These are phyloP conservation scores for Pongo abelii DNA, from an alignment of 2,113 vertebrate genomes.

Conservation along the genomic window DNA sequence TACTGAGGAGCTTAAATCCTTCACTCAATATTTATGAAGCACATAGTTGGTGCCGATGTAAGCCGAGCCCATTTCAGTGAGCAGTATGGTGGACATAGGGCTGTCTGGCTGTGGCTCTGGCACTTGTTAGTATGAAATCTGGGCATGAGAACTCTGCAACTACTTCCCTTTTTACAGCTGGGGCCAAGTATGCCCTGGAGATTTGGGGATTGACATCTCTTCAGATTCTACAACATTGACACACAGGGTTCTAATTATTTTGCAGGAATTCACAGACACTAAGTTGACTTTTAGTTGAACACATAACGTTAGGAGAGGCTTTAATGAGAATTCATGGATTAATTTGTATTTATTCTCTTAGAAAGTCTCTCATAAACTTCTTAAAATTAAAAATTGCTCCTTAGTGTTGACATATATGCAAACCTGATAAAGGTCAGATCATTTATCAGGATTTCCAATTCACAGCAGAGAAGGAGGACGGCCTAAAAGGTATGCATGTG, in stretches of 20 bases:
- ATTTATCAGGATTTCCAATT: neutral
- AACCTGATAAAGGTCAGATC: neutral
- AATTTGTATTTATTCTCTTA: neutral
- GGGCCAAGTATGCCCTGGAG: neutral
- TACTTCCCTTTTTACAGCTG: neutral
- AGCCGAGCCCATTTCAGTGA: neutral
- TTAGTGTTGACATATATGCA: neutral
- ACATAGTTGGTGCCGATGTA: neutral
- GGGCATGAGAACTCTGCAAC: neutral
- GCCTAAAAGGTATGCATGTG: neutral
- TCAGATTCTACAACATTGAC: neutral
- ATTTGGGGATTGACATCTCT: neutral
- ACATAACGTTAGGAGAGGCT: neutral
- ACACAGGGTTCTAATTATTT: neutral
- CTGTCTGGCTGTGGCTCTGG: neutral
- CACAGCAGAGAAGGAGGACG: neutral
- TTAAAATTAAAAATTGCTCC: neutral
- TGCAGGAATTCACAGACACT: neutral
- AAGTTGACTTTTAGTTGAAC: neutral
- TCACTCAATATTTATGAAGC: neutral
- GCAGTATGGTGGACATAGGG: rapidly evolving
- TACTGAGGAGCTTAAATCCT: neutral
- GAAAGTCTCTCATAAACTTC: neutral
- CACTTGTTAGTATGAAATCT: neutral
- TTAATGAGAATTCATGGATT: neutral